Evolutionary conservation across 2,113 vertebrate species (phyloP).

Genomic region (Lophura nycthemera): DNA sequence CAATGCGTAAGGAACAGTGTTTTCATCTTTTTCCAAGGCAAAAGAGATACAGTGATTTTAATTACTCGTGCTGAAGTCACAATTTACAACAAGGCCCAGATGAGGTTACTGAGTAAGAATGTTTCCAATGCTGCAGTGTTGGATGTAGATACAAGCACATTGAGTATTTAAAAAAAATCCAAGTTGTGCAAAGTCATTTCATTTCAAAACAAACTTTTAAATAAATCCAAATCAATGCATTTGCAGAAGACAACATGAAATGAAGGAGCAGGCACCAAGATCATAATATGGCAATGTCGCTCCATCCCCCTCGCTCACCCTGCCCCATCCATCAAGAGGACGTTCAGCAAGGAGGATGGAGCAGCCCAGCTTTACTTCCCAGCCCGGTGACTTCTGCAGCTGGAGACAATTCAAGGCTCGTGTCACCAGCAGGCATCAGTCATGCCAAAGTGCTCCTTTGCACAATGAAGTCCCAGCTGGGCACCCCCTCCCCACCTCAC

Average conservation of each 20-base stretch:
- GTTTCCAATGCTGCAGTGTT: slow-evolving; percentile 74
- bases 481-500: slow-evolving; percentile 43
- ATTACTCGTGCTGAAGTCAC: background rate
- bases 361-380: background rate
- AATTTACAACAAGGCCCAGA: slow-evolving; percentile 52
- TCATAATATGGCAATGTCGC: slow-evolving; percentile 55
- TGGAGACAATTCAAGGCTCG: background rate
- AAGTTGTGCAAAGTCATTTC: slow-evolving; percentile 78
- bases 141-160: slow-evolving; percentile 75
- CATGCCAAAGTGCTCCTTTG: slow-evolving; percentile 18
- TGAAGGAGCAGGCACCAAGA: slow-evolving; percentile 75
- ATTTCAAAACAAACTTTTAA: slow-evolving; percentile 69
- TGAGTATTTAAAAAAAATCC: slow-evolving; percentile 42
- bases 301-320: slow-evolving; percentile 5
- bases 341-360: background rate
- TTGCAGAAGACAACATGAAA: slow-evolving; percentile 43
- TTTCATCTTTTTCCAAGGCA: slow-evolving; percentile 39
- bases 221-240: slow-evolving; percentile 67
- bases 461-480: slow-evolving; percentile 19
- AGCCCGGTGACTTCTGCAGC: slow-evolving; percentile 4
- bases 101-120: slow-evolving; percentile 70
- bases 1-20: slow-evolving; percentile 1
- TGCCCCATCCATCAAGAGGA: background rate
- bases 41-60: slow-evolving; percentile 60
- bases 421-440: background rate